Evolutionary conservation across 2,888 invertebrate species (phyloP), one percentile per base, ranked within the genome.

Genomic region (Polymixis lichenea): DNA sequence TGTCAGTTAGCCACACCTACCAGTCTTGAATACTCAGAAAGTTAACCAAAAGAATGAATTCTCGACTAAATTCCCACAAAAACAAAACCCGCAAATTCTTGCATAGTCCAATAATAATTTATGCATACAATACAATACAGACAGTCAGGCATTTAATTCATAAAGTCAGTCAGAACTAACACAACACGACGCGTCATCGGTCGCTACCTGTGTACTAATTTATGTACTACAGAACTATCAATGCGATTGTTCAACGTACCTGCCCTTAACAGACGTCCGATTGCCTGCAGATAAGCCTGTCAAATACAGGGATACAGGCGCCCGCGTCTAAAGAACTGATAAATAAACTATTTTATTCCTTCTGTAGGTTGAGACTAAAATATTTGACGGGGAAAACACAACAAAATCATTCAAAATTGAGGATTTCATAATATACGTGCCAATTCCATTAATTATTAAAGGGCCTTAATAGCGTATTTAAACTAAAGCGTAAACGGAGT

Each of bases 211-310:
- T 62, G 22, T 71, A 43, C 53, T 75, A 77, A 84, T 78, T 62
- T 82, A 84, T 84, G 76, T 84, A 62, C 22, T 28, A 49, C 22
- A 28, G 17, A 49, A 32, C 25, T 28, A 60, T 49, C 51, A 58
- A 53, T n/a, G 55, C 69, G 46, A 83, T 85, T 83, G 78, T 82
- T 72, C 38, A 68, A 22, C 70, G 72, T 86, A 76, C 84, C 76
- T 83, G 86, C 67, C 86, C 80, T 80, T 71, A 71, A 9, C 66
- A 83, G 86, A 74, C 65, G 28, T 25, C 38, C 22, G 72, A 83
- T 85, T 85, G 83, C 85, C 83, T 61, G 43, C 17, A 60, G 86
- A 85, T 82, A 82, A 85, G 56, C 67, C 38, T 61, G 85, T 77
- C 86, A 64, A 25, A 53, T 9, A n/a, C 77, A 84, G 60, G n/a